Percentiles rank a stretch among this genome's conserved stretches.
These are phyloP conservation scores for Myxocyprinus asiaticus DNA, from an alignment of 2,113 vertebrate genomes.

Conservation along the genomic window DNA sequence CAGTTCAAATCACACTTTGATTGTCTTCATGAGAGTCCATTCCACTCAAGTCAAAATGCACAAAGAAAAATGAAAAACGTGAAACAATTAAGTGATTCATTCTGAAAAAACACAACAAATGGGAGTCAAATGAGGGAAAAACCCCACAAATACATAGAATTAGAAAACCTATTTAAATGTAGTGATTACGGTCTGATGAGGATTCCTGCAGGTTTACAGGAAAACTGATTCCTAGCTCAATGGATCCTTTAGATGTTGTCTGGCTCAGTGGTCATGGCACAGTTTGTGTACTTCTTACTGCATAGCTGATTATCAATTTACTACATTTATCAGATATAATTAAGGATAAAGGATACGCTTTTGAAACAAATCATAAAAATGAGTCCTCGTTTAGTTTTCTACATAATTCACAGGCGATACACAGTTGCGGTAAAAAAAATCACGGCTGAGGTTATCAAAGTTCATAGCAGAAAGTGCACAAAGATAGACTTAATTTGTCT, in stretches of 20 bases:
- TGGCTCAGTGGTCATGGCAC: slow-evolving; percentile 30
- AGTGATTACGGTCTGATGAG: background rate
- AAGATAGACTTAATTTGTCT: slow-evolving; percentile 6
- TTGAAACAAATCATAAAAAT: background rate
- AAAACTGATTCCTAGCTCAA: background rate
- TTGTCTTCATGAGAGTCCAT: slow-evolving; percentile 1
- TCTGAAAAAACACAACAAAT: no score
- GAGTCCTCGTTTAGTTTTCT: background rate
- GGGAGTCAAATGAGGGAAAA: no score
- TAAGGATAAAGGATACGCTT: background rate
- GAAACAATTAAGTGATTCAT: no score
- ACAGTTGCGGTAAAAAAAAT: background rate
- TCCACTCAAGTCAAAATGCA: slow-evolving; percentile 4
- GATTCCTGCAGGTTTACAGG: background rate
- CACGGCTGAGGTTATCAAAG: slow-evolving; percentile 12
- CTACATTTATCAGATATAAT: background rate
- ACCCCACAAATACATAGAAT: no score
- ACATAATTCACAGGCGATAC: background rate
- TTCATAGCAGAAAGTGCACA: slow-evolving; percentile 1
- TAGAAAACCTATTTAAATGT: no score
- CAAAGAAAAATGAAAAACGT: background rate
- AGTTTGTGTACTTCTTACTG: slow-evolving; percentile 29
- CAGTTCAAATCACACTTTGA: slow-evolving; percentile 2
- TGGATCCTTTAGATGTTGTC: background rate
- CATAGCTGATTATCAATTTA: background rate